A percentile compares a stretch with the other conserved stretches of the same genome.
These are phyloP conservation scores for Cantharis rustica DNA, from an alignment of 2,888 invertebrate genomes.

Conservation along the genomic window DNA sequence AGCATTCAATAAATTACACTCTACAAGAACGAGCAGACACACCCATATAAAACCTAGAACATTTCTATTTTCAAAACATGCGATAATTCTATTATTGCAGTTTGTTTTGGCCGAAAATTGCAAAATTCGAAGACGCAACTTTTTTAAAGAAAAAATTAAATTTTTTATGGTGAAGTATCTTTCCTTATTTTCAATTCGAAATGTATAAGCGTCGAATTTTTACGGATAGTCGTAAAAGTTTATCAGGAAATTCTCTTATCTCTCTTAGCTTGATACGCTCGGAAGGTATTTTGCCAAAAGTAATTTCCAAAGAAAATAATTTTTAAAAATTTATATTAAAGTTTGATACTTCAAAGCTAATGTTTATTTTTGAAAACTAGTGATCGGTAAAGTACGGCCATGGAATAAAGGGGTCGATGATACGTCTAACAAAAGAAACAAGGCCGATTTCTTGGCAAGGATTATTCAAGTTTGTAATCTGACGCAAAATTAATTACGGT, in stretches of 20 bases:
- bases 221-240: conserved; percentile 14
- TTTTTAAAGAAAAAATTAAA: conserved; percentile 8
- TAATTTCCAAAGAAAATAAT: background rate
- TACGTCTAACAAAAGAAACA: background rate
- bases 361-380: background rate
- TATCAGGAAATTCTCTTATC: conserved; percentile 7
- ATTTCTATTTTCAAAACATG: background rate
- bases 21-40: conserved; percentile 10
- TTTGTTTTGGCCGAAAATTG: background rate
- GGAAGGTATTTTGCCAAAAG: background rate
- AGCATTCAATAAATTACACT: conserved; percentile 18
- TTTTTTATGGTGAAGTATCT: conserved; percentile 7
- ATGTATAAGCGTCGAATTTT: conserved; percentile 7
- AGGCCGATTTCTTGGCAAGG: background rate
- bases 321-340: background rate
- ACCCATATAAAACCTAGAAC: conserved; percentile 3
- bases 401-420: background rate
- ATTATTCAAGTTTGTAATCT: background rate
- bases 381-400: background rate
- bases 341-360: background rate
- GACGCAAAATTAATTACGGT: background rate
- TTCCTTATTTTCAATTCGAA: conserved; percentile 5
- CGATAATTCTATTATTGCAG: background rate
- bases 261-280: background rate
- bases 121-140: background rate